Evolutionary conservation across 2,113 vertebrate species (phyloP), one percentile per base, ranked within the genome.

Genomic region (Cephalopholis sonnerati): DNA sequence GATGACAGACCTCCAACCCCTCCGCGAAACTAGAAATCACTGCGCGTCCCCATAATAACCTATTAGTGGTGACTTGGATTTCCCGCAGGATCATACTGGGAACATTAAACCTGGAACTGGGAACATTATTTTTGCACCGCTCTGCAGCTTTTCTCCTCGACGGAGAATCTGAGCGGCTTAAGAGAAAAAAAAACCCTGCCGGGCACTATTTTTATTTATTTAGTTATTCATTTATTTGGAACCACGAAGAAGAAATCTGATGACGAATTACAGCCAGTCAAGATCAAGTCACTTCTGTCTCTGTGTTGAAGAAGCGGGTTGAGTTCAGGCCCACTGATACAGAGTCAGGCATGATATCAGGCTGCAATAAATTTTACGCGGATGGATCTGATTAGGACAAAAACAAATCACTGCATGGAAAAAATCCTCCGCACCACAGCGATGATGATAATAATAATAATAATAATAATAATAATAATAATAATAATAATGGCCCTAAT

Each of bases 21-120:
- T 82, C 69, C 11, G 80, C 70, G 74, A 77, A 70, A 58, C 32
- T 36, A 72, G 76, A 81, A 85, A 83, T 86, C 85, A 69, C 84
- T 58, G 61, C 75, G 51, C 74, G 72, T 88, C 81, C 51, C 71
- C 58, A 39, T 78, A 79, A 88, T 64, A 81, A 81, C 9, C 69
- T 46, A 80, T 90, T 89, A 91, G 86, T 81, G 87, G 79, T 66
- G 81, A 80, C 65, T 86, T 59, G 61, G 72, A 90, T 87, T 84
- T 86, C 86, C 89, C 87, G 24, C 77, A 80, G 64, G 82, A 87
- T 72, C 84, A 61, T 1, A 81, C 72, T 79, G 86, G 82, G 67
- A 85, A 77, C 81, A 83, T 75, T 78, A 85, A 90, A 83, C 77
- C 73, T 12, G 27, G 54, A 77, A 70, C 78, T 63, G 41, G 41